Base-by-base conservation (phyloP, 1,140 invertebrate genomes). In the Bombyx mori region DNA sequence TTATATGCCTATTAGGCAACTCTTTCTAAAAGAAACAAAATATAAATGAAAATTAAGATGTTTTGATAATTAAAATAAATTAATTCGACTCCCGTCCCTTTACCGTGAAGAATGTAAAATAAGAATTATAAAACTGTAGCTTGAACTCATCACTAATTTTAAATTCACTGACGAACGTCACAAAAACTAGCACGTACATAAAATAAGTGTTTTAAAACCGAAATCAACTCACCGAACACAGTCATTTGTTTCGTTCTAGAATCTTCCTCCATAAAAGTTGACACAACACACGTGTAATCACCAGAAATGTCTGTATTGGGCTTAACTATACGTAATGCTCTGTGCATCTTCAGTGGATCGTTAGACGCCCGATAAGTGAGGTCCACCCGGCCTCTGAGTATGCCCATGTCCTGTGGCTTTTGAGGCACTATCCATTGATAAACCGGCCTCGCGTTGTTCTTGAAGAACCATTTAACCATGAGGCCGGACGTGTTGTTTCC, bases 391-490 rank as follows among this genome's bases (percentile, higher is more conserved):
- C 91, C 92, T 60, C 90, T 88, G 42, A 94, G 84, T 18, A 93
- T 88, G 44, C 91, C 92, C 55, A 90, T 77, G 35, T 89, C 91
- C 62, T 91, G 89, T 2, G 92, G 92, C 64, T 89, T 89, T 49
- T 89, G 84, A 3, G 89, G 89, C 10, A 90, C 89, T 52, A 95
- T 94, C 94, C 94, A 95, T 75, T 95, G 93, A 75, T 95, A 95
- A 7, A 95, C 90, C 6, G 92, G 91, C 44, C 89, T 86, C 1
- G 89, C 88, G 69, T 90, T 89, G 56, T 91, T 89, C 71, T 92
- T 92, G 76, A 94, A 92, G 79, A 91, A 95, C 94, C 94, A 95
- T 78, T 95, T 94, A 57, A 95, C 92, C 44, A 94, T 92, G 42
- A 95, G 80, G 42, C 90, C 92, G 2, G 75, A 64, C 6, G 83